These are phyloP conservation scores for Calcarius ornatus DNA, from an alignment of 2,113 vertebrate species.

Conservation along the genomic window DNA sequence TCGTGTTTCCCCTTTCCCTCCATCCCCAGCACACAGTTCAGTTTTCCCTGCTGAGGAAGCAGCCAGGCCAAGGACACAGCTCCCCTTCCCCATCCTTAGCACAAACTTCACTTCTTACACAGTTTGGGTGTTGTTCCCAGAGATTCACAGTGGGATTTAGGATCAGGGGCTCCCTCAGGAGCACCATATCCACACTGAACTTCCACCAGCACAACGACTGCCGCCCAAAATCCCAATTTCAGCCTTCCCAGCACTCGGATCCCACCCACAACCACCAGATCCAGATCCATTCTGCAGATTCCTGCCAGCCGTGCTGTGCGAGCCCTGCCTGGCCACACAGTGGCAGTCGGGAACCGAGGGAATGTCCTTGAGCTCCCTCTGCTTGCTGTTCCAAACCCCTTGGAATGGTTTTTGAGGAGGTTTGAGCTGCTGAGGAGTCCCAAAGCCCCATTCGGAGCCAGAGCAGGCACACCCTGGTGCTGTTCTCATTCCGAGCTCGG, in stretches of 20 bases:
- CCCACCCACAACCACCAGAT: conserved; percentile 75
- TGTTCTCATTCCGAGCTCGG: not conserved
- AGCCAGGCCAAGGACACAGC: not conserved
- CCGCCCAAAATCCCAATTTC: conserved; percentile 29
- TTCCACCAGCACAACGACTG: not conserved
- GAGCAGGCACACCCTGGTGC: not conserved
- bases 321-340: not conserved
- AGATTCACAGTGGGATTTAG: not conserved
- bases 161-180: not conserved
- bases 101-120: not conserved
- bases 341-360: not conserved
- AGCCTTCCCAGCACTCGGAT: too few relatives aligned
- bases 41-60: not conserved
- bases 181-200: conserved; percentile 1
- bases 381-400: fast-evolving
- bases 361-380: not conserved
- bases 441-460: fast-evolving
- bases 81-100: not conserved
- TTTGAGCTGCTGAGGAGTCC: not conserved
- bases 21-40: fast-evolving
- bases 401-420: not conserved
- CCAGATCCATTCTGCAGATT: not conserved
- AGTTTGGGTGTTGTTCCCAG: fast-evolving
- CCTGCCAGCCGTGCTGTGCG: fast-evolving
- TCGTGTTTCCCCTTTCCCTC: not conserved